phyloP scores from a whole-genome alignment of 2,888 invertebrate genomes.

The Cylindroiulus punctatus region DNA sequence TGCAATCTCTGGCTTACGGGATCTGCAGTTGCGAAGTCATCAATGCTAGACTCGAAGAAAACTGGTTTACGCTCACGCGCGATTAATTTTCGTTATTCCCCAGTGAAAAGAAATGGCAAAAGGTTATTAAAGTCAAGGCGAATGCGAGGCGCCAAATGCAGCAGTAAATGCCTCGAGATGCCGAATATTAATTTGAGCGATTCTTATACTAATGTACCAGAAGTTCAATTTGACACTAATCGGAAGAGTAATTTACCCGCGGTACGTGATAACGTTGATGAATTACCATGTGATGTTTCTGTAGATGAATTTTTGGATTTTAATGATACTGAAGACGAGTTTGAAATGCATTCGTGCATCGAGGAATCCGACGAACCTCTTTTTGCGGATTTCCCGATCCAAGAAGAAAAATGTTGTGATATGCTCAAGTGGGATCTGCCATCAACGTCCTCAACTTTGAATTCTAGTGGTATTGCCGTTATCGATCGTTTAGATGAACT shows the following conservation, averaged over 20 bases:
- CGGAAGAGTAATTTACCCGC: neutral
- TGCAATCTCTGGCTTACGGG: neutral
- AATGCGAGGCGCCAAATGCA: neutral
- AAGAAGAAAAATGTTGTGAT: neutral
- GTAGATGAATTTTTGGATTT: neutral
- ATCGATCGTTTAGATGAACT: neutral
- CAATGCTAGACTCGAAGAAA: neutral
- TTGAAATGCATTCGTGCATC: neutral
- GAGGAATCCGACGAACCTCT: neutral
- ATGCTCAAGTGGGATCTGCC: neutral
- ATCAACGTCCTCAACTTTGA: neutral
- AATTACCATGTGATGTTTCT: neutral
- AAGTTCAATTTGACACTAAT: neutral
- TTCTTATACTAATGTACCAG: neutral
- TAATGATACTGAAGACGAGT: neutral
- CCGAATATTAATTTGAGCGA: neutral
- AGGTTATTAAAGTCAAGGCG: neutral
- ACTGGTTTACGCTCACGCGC: neutral
- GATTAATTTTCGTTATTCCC: neutral
- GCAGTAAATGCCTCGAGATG: neutral
- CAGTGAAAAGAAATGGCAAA: too few species aligned
- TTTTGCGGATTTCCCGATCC: neutral
- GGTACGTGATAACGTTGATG: neutral
- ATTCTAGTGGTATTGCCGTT: slow-evolving; percentile 6
- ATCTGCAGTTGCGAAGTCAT: too few species aligned